Evolutionary conservation across 2,888 invertebrate species (phyloP).

Genomic region (Lasioglossum lativentre): DNA sequence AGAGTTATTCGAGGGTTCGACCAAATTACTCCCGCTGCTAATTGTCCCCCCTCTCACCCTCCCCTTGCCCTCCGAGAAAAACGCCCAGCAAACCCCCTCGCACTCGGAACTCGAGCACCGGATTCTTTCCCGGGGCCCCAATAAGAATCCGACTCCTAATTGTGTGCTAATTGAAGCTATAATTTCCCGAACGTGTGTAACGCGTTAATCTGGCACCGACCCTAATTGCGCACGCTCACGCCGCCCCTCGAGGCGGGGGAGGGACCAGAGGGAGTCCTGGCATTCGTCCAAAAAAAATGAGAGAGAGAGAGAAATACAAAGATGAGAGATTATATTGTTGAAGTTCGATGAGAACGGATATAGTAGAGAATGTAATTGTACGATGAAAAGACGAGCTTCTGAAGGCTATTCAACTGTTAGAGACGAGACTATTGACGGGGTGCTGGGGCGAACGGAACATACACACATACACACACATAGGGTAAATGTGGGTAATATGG

Average conservation of each 20-base stretch:
- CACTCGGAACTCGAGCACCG: slow-evolving; percentile 39
- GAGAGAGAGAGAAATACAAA: slow-evolving; percentile 22
- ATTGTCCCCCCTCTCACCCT: slow-evolving; percentile 41
- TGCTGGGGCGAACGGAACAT: slow-evolving; percentile 33
- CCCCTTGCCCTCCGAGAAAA: slow-evolving; percentile 12
- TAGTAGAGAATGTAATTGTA: slow-evolving; percentile 57
- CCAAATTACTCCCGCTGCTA: slow-evolving; percentile 65
- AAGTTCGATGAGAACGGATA: slow-evolving; percentile 66
- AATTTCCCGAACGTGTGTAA: slow-evolving; percentile 60
- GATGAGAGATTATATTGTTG: slow-evolving; percentile 74
- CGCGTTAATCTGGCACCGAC: slow-evolving; percentile 64
- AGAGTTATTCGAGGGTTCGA: slow-evolving; percentile 55
- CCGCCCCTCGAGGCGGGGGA: slow-evolving; percentile 17
- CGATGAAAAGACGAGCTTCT: slow-evolving; percentile 66
- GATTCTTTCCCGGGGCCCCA: slow-evolving; percentile 33
- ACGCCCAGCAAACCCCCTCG: not conserved
- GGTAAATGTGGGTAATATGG: not conserved
- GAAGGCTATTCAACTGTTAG: slow-evolving; percentile 57
- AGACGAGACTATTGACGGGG: slow-evolving; percentile 35
- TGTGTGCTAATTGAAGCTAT: slow-evolving; percentile 67
- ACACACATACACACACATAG: not conserved
- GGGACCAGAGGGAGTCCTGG: slow-evolving; percentile 51
- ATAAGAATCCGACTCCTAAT: slow-evolving; percentile 57
- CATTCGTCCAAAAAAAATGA: slow-evolving; percentile 65
- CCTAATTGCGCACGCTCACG: slow-evolving; percentile 67